phyloP scores from a whole-genome alignment of 2,888 invertebrate species.

The Trichacis sp. region DNA sequence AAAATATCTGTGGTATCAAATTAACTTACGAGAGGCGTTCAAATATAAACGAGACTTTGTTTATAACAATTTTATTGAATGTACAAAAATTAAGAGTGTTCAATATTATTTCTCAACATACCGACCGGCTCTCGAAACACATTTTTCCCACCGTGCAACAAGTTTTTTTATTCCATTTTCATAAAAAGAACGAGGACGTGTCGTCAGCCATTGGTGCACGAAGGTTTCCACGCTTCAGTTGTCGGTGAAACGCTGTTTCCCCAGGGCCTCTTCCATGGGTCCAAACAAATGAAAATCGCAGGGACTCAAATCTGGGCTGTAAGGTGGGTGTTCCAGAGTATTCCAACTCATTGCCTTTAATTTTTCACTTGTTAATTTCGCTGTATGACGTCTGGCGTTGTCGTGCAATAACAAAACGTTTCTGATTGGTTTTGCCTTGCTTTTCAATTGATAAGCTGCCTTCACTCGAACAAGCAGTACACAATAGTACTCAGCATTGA shows the following conservation, averaged over 20 bases:
- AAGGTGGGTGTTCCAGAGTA: not conserved
- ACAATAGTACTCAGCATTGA: not conserved
- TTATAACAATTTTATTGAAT: not conserved
- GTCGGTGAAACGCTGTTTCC: not conserved
- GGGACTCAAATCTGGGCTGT: not conserved
- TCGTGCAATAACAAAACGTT: not conserved
- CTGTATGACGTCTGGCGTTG: not conserved
- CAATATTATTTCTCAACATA: not conserved
- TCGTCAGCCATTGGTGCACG: not conserved
- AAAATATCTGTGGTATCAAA: too few species aligned
- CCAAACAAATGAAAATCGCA: not conserved
- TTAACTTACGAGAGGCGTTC: not conserved
- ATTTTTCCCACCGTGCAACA: not conserved
- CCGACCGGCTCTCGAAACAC: not conserved
- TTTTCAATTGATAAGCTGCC: not conserved
- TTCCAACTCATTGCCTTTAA: not conserved
- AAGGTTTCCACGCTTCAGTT: not conserved
- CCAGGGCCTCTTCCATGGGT: not conserved
- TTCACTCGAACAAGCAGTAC: not conserved
- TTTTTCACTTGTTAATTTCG: not conserved
- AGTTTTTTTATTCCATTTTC: not conserved
- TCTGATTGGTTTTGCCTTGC: not conserved
- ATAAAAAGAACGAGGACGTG: not conserved
- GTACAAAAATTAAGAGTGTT: too few species aligned
- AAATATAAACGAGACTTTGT: not conserved